Evolutionary conservation across 2,888 invertebrate genomes (phyloP).

Genomic region (Archips crataeganus): DNA sequence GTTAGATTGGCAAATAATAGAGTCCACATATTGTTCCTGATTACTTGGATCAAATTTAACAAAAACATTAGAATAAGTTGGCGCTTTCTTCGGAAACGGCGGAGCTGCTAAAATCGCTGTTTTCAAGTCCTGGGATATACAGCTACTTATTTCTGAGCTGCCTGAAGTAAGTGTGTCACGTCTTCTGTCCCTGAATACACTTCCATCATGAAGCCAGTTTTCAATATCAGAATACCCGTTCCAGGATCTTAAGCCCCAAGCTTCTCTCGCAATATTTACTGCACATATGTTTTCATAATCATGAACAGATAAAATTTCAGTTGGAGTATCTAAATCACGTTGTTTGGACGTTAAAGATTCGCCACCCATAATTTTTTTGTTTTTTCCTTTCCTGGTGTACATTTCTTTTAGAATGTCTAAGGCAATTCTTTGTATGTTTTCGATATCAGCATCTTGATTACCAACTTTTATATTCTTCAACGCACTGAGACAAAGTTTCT

Average conservation of each 20-base stretch:
- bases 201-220: constrained; percentile 87
- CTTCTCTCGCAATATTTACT: constrained; percentile 87
- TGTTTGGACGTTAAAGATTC: constrained; percentile 70
- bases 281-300: constrained; percentile 89
- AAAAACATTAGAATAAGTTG: constrained; percentile 80
- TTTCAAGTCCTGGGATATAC: constrained; percentile 77
- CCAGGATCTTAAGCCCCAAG: constrained; percentile 88
- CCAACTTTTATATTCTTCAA: constrained; percentile 84
- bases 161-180: constrained; percentile 85
- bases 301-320: constrained; percentile 87
- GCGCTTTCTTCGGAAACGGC: constrained; percentile 74
- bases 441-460: constrained; percentile 83
- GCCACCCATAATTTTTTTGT: constrained; percentile 65
- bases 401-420: constrained; percentile 83
- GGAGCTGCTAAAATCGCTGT: constrained; percentile 77
- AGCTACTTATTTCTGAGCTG: constrained; percentile 85
- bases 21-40: constrained; percentile 84
- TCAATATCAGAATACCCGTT: constrained; percentile 88
- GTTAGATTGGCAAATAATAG: constrained; percentile 78
- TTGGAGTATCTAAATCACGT: constrained; percentile 83
- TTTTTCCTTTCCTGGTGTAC: constrained; percentile 81
- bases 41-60: constrained; percentile 75
- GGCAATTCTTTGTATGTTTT: constrained; percentile 84
- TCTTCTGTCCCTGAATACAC: constrained; percentile 85
- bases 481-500: constrained; percentile 82